Evolutionary conservation across 2,797 vertebrate species (phyloP), one percentile per base, ranked within the genome.

Genomic region (Pristis pectinata): DNA sequence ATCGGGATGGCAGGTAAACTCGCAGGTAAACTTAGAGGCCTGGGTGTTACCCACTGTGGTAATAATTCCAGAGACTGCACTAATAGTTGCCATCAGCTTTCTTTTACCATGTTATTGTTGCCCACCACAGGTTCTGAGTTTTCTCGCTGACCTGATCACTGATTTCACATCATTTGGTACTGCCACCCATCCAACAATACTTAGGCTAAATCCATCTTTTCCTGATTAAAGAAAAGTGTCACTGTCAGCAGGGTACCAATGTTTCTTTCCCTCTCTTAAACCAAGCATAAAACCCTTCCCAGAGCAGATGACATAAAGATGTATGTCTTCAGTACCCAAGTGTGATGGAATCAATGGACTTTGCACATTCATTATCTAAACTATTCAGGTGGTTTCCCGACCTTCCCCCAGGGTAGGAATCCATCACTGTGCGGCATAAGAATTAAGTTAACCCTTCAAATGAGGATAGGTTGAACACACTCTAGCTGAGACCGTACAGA

Each of bases 311-410:
- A 94, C 92, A 94, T 74, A 9, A 94, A 94, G 92, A 94, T 94
- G 30, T 94, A 94, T 94, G 92, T 76, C 70, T 94, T 76, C 44
- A 8, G 92, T 94, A 56, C 72, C 70, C 49, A 27, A 7, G 70
- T n/a, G 67, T 94, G 92, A 34, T 94, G 70, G 70, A 94, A 94
- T 94, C 92, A 94, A 94, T 94, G 92, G 92, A n/a, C 92, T 76
- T 76, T 94, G 72, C 92, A 94, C 70, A n/a, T 94, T 76, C 92
- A 76, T 94, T 94, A 94, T 94, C 92, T 94, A 94, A 94, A 94
- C 92, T 76, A 56, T 76, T 94, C 92, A 76, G 92, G 92, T 76
- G 92, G 67, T 76, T 94, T 72, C 44, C 92, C 30, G 70, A 76
- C 92, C 41, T 76, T 76, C 92, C 92, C 70, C 34, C 92, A 22